Conservation (phyloP, 2,113 vertebrate species). For the Tichodroma muraria region DNA sequence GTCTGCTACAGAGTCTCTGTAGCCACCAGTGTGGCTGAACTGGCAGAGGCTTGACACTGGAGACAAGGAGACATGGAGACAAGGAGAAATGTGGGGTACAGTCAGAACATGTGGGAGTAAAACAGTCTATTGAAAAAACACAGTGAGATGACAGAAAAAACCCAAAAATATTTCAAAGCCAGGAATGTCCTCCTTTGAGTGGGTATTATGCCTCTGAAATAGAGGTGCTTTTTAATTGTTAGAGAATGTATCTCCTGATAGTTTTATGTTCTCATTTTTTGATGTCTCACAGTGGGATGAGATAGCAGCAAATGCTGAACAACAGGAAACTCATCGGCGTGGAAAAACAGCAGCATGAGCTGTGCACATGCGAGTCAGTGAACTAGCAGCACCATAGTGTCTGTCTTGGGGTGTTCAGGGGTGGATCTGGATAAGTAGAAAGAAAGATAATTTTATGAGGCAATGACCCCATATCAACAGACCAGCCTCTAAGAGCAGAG, state of each 20-base stretch:
- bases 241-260: neutral
- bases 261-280: neutral
- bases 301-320: neutral
- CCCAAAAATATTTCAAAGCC: neutral
- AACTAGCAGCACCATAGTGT: neutral
- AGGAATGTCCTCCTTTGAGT: neutral
- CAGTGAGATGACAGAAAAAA: neutral
- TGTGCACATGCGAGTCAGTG: neutral
- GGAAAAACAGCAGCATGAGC: neutral
- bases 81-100: neutral
- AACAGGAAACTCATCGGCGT: neutral
- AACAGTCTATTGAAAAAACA: neutral
- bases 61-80: neutral
- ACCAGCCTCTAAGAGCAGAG: neutral
- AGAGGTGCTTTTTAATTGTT: neutral
- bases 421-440: neutral
- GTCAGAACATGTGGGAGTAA: neutral
- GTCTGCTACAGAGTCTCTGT: neutral
- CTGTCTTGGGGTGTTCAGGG: neutral
- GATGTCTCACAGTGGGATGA: neutral
- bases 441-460: neutral
- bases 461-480: neutral
- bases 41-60: neutral
- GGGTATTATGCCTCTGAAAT: neutral
- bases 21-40: neutral